Percentiles rank a stretch among this genome's conserved stretches.
phyloP scores from a whole-genome alignment of 2,113 vertebrate species.

The Lagopus muta region DNA sequence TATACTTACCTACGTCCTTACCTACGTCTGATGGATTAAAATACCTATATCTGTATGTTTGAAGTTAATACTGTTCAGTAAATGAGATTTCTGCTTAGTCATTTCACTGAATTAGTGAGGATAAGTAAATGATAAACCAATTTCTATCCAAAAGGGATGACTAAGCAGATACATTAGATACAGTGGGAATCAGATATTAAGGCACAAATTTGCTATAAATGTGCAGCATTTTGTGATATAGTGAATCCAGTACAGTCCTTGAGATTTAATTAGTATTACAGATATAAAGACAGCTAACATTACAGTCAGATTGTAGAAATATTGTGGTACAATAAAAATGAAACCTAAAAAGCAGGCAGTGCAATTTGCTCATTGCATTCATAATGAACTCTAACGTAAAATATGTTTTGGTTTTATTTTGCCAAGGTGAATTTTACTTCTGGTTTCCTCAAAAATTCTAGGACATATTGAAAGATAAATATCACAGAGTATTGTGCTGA shows the following conservation, averaged over 20 bases:
- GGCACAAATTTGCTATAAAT: slow-evolving; percentile 1
- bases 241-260: neutral
- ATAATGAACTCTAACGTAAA: neutral
- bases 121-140: slow-evolving; percentile 52
- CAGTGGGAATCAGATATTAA: neutral
- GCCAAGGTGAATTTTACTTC: neutral
- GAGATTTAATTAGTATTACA: slow-evolving; percentile 44
- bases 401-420: neutral
- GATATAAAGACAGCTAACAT: neutral
- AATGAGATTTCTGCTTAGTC: slow-evolving; percentile 57
- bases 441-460: neutral
- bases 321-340: neutral
- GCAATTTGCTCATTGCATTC: neutral
- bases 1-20: slow-evolving; percentile 8
- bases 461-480: neutral
- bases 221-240: neutral
- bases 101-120: slow-evolving; percentile 24
- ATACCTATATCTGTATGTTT: slow-evolving; percentile 35
- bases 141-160: slow-evolving; percentile 56
- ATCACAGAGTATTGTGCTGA: neutral
- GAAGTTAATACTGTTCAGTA: slow-evolving; percentile 50
- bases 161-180: slow-evolving; percentile 9
- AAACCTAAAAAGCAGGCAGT: neutral
- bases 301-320: neutral
- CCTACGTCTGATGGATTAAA: slow-evolving; percentile 13